Conservation (phyloP, 2,888 invertebrate species). For the Stomorhina lunata region DNA sequence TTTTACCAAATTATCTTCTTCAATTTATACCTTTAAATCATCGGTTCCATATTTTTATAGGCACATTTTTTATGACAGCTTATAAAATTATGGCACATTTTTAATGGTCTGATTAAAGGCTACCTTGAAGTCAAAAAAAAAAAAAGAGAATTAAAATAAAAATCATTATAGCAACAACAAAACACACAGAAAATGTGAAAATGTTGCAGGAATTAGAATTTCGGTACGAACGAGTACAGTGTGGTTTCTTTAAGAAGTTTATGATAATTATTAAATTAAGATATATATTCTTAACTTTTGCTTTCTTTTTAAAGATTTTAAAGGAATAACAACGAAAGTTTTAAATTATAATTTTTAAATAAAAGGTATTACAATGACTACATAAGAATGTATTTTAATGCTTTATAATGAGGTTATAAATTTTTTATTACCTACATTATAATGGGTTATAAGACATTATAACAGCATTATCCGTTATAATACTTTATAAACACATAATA, state of each 20-base stretch:
- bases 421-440: too few species aligned
- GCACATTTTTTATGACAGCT: neutral
- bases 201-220: neutral
- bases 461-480: too few species aligned
- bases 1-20: too few species aligned
- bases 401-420: too few species aligned
- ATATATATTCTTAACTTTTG: neutral
- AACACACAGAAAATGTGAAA: neutral
- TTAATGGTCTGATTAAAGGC: constrained; percentile 6
- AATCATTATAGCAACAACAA: neutral
- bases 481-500: too few species aligned
- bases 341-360: too few species aligned
- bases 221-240: constrained; percentile 45
- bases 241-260: constrained; percentile 40
- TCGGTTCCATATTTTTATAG: neutral
- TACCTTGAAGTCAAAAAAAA: constrained; percentile 20
- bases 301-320: too few species aligned
- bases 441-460: too few species aligned
- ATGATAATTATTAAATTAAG: neutral
- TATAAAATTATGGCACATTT: neutral
- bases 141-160: neutral
- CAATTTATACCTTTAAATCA: too few species aligned
- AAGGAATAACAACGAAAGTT: too few species aligned
- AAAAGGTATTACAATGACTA: too few species aligned
- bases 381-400: too few species aligned